Percentiles rank a stretch among this genome's conserved stretches.
phyloP scores from a whole-genome alignment of 2,797 vertebrate genomes.

The Crax fasciolata region DNA sequence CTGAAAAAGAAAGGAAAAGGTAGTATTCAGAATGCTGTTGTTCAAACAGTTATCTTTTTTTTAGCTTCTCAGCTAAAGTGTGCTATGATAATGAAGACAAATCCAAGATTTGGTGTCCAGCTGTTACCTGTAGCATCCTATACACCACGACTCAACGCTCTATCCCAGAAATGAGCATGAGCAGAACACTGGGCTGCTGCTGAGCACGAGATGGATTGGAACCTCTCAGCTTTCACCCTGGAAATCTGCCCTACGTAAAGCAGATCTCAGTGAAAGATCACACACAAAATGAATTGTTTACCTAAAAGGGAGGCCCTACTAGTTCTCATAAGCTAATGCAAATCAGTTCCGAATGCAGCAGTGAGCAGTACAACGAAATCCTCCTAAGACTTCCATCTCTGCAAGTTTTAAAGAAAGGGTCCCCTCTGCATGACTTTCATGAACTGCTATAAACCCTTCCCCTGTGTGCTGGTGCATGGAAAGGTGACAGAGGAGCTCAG shows the following conservation, averaged over 20 bases:
- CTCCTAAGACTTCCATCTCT: background rate
- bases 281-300: background rate
- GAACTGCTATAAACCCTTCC: background rate
- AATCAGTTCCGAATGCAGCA: background rate
- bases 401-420: background rate
- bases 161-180: fast-evolving
- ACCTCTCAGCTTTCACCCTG: background rate
- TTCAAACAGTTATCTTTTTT: background rate
- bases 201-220: fast-evolving
- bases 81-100: background rate
- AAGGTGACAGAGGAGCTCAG: background rate
- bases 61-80: background rate
- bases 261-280: background rate
- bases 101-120: fast-evolving
- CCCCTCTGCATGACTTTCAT: background rate
- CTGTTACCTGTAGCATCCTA: background rate
- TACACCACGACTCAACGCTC: fast-evolving
- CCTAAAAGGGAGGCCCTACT: background rate
- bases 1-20: background rate
- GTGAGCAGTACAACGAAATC: background rate
- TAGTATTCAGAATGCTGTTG: background rate
- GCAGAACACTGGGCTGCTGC: background rate
- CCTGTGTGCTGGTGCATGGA: background rate
- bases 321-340: background rate
- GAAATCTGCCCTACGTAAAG: background rate